Evolutionary conservation across 1,140 invertebrate genomes (phyloP).

Genomic region (Drosophila serrata): DNA sequence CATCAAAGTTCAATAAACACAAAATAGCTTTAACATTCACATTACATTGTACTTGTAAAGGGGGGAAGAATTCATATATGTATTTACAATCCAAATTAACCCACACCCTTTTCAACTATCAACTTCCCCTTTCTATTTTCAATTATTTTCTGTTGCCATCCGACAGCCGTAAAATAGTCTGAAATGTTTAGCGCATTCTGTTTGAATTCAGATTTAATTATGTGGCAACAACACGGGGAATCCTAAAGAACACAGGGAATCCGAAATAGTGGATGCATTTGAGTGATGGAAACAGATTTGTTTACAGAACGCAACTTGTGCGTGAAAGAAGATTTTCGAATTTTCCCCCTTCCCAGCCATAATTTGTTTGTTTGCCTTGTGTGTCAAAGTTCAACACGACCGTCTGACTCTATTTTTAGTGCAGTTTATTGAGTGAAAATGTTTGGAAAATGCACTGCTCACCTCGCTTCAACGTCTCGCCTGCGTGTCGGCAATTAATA

Average conservation of each 20-base stretch:
- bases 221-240: constrained; percentile 68
- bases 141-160: constrained; percentile 44
- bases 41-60: neutral
- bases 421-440: constrained; percentile 71
- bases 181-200: constrained; percentile 78
- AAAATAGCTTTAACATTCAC: constrained; percentile 1
- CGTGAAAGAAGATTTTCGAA: constrained; percentile 30
- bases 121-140: constrained; percentile 16
- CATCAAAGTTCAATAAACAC: constrained; percentile 17
- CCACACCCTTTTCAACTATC: neutral
- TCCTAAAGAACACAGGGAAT: constrained; percentile 27
- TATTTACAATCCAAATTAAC: neutral
- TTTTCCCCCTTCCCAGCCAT: constrained; percentile 1
- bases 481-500: constrained; percentile 62
- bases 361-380: constrained; percentile 75
- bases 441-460: constrained; percentile 41
- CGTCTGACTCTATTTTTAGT: constrained; percentile 62
- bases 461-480: constrained; percentile 18
- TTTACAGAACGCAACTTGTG: constrained; percentile 49
- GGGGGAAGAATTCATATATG: neutral
- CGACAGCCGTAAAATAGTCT: constrained; percentile 67
- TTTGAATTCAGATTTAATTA: constrained; percentile 83
- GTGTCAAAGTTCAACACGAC: constrained; percentile 74
- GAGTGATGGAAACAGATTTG: constrained; percentile 60
- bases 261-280: constrained; percentile 16